These are phyloP conservation scores for Noturus placidus DNA, from an alignment of 2,113 vertebrate genomes.

Conservation along the genomic window DNA sequence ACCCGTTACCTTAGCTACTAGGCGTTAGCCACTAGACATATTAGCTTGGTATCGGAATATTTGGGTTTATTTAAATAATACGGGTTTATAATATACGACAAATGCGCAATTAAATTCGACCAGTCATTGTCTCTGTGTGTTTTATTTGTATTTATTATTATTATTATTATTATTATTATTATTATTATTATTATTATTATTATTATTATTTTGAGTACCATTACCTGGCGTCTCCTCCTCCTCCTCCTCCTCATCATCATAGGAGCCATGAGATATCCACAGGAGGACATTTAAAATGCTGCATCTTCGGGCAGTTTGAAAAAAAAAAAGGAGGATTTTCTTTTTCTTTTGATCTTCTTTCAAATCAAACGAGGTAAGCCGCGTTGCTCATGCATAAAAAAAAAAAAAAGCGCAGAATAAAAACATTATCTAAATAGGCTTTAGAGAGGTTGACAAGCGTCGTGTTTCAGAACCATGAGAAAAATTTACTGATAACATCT, in stretches of 20 bases:
- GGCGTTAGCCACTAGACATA: neutral
- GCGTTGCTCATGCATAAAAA: neutral
- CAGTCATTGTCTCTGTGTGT: neutral
- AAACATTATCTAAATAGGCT: neutral
- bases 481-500: neutral
- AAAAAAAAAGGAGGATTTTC: neutral
- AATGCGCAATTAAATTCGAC: neutral
- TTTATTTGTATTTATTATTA: too few species aligned
- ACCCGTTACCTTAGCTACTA: neutral
- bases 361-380: neutral
- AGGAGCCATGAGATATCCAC: neutral
- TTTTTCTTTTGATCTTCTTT: neutral
- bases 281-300: conserved; percentile 25
- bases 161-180: too few species aligned
- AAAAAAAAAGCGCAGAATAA: neutral
- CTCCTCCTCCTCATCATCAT: neutral
- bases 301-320: conserved; percentile 8
- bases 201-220: neutral
- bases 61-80: neutral
- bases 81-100: neutral
- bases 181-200: neutral
- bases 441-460: neutral
- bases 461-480: neutral
- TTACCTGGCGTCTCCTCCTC: neutral
- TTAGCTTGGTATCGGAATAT: neutral